These are phyloP conservation scores for Protonemura montana DNA, from an alignment of 2,888 invertebrate genomes.

Conservation along the genomic window DNA sequence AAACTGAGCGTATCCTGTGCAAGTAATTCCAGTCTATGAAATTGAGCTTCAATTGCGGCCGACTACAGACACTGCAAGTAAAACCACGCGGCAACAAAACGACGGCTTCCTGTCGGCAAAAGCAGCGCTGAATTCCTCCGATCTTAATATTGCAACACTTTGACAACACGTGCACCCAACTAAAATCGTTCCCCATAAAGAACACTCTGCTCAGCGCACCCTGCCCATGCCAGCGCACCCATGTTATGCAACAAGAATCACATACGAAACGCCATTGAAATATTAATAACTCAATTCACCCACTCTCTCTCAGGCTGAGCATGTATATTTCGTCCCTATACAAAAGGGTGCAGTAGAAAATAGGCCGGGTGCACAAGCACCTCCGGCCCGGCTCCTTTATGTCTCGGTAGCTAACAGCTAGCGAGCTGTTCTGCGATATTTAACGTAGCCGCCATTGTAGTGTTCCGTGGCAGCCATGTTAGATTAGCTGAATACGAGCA, in stretches of 20 bases:
- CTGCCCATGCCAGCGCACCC: background rate
- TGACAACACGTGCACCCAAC: no score
- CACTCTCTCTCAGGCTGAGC: background rate
- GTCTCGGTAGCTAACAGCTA: background rate
- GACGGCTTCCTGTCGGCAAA: background rate
- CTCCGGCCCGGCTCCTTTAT: background rate
- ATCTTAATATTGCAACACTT: background rate
- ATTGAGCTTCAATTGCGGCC: no score
- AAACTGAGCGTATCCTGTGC: no score
- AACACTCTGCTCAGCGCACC: background rate
- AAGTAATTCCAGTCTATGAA: no score
- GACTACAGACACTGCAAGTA: no score
- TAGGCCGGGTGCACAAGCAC: background rate
- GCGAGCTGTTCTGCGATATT: background rate
- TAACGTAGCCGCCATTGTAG: no score
- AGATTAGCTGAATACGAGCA: no score
- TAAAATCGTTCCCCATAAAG: no score
- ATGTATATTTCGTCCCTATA: no score
- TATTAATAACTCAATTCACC: slow-evolving; percentile 7
- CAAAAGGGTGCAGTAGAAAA: background rate
- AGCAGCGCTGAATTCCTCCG: background rate
- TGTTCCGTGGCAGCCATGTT: no score
- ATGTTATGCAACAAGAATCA: background rate
- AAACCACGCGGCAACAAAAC: no score
- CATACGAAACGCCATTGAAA: background rate